Evolutionary conservation across 2,113 vertebrate genomes (phyloP), one percentile per base, ranked within the genome.

Genomic region (Vicugna pacos): DNA sequence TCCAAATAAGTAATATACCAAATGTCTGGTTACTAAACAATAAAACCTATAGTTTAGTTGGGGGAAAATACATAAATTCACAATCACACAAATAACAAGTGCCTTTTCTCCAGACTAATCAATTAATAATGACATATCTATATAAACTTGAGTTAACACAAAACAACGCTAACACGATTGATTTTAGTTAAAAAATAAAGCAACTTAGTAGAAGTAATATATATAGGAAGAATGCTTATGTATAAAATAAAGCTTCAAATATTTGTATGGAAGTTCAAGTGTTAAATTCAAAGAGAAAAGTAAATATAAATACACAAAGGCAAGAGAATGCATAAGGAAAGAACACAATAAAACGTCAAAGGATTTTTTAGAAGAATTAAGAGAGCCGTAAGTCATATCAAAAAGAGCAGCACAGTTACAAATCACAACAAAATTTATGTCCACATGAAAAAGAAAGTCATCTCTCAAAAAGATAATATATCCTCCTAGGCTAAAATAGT

Each of bases 211-310:
- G 20, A 96, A 95, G 81, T 92, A 84, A 69, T 72, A 38, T 56
- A 42, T 30, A 28, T 62, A 86, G 32, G 50, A 93, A 56, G 17
- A 73, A 92, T 92, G 17, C 8, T 64, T 83, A 56, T 13, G 8
- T 52, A 86, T 92, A 80, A 95, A 95, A 90, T 84, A 56, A 1
- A 95, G 38, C 17, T 77, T 96, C 62, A 93, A 88, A 69, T 80
- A 93, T 84, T 52, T 58, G 3, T 52, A 62, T 83, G 24, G 46
- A 77, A 93, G 35, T 58, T 58, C n/a, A 83, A 86, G 52, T 64
- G 30, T 93, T 69, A 90, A 72, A 91, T 91, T 91, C 38, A 91
- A 54, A 81, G 28, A 88, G 32, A 62, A 89, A 75, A 38, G 65
- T 92, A 92, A 88, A 69, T 81, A 54, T 35, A 94, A 96, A 84